Evolutionary conservation across 2,113 vertebrate species (phyloP).

Genomic region (Anarrhichthys ocellatus): DNA sequence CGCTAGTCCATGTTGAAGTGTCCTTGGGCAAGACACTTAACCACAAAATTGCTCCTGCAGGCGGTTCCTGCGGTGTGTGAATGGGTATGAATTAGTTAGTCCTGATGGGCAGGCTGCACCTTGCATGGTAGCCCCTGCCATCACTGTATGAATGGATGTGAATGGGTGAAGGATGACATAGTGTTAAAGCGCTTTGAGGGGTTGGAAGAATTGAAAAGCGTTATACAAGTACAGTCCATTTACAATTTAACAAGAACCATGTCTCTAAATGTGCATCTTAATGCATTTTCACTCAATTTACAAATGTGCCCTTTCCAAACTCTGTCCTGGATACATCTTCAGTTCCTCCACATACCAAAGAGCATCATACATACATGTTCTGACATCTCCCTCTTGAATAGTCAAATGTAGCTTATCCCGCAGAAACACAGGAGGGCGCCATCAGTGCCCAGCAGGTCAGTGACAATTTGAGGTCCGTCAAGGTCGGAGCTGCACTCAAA

Average conservation of each 20-base stretch:
- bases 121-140: no score
- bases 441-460: slow-evolving; percentile 39
- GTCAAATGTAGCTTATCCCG: slow-evolving; percentile 14
- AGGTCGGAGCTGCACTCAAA: slow-evolving; percentile 47
- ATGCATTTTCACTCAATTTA: not conserved
- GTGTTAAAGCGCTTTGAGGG: not conserved
- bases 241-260: not conserved
- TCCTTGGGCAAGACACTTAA: not conserved
- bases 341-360: not conserved
- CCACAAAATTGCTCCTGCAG: not conserved
- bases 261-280: not conserved
- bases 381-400: not conserved
- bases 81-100: not conserved
- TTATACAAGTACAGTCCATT: not conserved
- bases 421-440: slow-evolving; percentile 45
- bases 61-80: not conserved
- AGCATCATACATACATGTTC: not conserved
- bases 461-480: slow-evolving; percentile 43
- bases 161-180: not conserved
- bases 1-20: not conserved
- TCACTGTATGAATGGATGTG: no score
- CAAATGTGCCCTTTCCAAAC: not conserved
- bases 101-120: no score
- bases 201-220: not conserved
- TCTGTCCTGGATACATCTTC: not conserved